Evolutionary conservation across 2,888 invertebrate species (phyloP), one percentile per base, ranked within the genome.

Genomic region (Sarcophaga caerulescens): DNA sequence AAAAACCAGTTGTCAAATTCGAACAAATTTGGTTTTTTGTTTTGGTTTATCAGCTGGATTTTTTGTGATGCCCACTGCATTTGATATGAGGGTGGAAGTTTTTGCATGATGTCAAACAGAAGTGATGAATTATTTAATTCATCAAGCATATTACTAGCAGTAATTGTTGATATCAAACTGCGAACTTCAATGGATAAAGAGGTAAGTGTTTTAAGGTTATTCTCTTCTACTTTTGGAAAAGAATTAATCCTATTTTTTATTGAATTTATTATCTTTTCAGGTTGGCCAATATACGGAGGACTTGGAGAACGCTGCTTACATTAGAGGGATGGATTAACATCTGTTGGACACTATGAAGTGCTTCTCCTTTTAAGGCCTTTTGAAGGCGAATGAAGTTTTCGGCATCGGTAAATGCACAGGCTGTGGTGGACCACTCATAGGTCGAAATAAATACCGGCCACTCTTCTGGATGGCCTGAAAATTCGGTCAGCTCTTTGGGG

Each of bases 401-500:
- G 3, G 60, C 17, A 44, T 35, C 19, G 21, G 80, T 59, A 8
- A 80, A 68, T 14, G 25, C 70, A 21, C 75, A 76, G 12, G 76
- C 65, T 14, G 45, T 14, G n/a, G 83, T 83, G 44, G 68, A 78
- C 78, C 78, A 78, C 4, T 78, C 68, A 62, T 47, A 83, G 6
- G 73, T 83, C 1, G 83, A 83, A 21, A 14, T 52, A 35, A 83
- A 83, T 19, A 73, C 35, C 2, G 83, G 69, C 83, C 78, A 83
- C 21, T 83, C 78, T 69, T 83, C 83, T 10, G 83, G 78, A 3
- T 73, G 69, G 23, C 78, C 83, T 69, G 78, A 69, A n/a, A 83
- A 83, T 45, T 12, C 19, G 8, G 83, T 74, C 19, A 78, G 17
- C 45, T 83, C 74, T 78, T 76, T 81, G 3, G 81, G 75, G 11